Evolutionary conservation across 2,113 vertebrate genomes (phyloP), one percentile per base, ranked within the genome.

Genomic region (Odobenus rosmarus): DNA sequence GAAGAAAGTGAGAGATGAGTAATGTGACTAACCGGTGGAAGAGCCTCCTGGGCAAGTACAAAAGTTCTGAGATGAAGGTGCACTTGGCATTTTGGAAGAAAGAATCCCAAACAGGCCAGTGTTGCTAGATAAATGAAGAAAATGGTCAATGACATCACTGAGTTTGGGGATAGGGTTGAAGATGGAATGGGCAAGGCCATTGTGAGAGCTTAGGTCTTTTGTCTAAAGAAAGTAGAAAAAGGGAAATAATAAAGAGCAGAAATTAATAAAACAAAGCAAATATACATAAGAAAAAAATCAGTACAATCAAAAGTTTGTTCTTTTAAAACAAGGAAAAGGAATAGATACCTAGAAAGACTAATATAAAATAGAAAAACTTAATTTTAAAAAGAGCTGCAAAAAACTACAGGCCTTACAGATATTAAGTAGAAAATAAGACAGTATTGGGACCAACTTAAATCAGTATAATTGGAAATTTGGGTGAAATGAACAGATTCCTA

Each of bases 391-490:
- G 21, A 53, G n/a, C 7, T 71, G 9, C 26, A 55, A 86, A 64
- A 62, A 53, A 67, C 42, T 69, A 69, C 7, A 55, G 46, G 77
- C 69, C 51, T 84, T 88, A 71, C 11, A 95, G 61, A 46, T 92
- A 92, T 46, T 83, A 57, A 92, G 57, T 46, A 61, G 61, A 89
- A 92, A 96, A 39, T 61, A 76, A 91, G 53, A 59, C 42, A 83
- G 5, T 62, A 39, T n/a, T 79, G 76, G 51, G 59, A 62, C 28
- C 77, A 88, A 92, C 24, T 96, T 93, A 94, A 88, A 62, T 64
- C 24, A 95, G 79, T 89, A 49, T 39, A 74, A 57, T 82, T 92
- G 53, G 71, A 85, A 93, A 95, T 89, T 61, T 93, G 76, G 51
- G 49, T 85, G 10, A 93, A 84, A 92, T 85, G 13, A 95, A 39